Evolutionary conservation across 2,797 vertebrate species (phyloP).

Genomic region (Rhinichthys osculus): DNA sequence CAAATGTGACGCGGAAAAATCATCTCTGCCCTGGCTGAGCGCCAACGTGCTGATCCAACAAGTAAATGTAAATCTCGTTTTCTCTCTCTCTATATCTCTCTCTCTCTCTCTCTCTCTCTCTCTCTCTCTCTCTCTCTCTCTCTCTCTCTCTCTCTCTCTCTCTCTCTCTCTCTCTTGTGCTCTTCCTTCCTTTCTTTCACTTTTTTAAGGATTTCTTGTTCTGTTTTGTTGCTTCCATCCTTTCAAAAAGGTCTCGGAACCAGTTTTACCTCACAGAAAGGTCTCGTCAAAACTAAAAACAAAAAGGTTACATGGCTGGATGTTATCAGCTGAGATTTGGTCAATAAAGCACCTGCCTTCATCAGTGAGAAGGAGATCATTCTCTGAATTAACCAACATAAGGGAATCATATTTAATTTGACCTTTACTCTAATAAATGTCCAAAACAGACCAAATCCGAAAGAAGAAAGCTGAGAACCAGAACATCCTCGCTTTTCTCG

Average conservation of each 20-base stretch:
- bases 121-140: background rate
- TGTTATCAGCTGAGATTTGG: background rate
- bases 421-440: conserved; percentile 24
- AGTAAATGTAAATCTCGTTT: conserved; percentile 48
- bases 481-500: background rate
- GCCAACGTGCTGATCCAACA: conserved; percentile 56
- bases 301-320: background rate
- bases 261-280: conserved; percentile 6
- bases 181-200: background rate
- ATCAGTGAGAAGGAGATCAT: conserved; percentile 8
- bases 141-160: background rate
- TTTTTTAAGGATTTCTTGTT: conserved; percentile 6
- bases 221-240: background rate
- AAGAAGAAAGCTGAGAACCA: background rate
- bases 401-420: conserved; percentile 29
- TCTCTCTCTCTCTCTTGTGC: background rate
- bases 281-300: background rate
- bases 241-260: background rate
- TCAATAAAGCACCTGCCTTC: conserved; percentile 9
- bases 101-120: background rate
- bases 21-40: conserved; percentile 48
- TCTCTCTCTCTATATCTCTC: background rate
- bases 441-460: background rate
- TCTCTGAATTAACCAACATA: conserved; percentile 11
- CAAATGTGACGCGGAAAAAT: conserved; percentile 51